Base-by-base conservation (phyloP, 2,797 vertebrate species). In the Lithobates pipiens region DNA sequence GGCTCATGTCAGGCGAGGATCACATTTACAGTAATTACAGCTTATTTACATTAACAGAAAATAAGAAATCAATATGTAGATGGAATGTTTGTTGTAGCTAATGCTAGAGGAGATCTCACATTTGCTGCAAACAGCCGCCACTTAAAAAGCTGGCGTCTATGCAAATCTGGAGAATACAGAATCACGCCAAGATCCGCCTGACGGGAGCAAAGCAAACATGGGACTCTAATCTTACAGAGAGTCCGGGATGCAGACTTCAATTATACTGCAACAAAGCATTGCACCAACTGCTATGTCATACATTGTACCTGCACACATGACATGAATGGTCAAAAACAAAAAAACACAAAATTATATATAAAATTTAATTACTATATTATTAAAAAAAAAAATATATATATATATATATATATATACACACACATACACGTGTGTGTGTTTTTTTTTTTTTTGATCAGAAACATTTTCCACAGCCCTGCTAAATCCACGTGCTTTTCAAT, bases 11-110 rank as follows among this genome's bases (percentile, higher is more conserved):
- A 99, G 98, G 97, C 98, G 96, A 96, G 96, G 96, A 96, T 95
- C 97, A 99, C 98, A 99, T 99, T 98, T 98, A 99, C 97, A 97
- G 96, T 98, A 98, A 99, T 99, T 98, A 99, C 97, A 95, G 97
- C 97, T 97, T 99, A 99, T 99, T 99, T 99, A 99, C 98, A 99
- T 97, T 99, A 97, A 99, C 97, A 99, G 97, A 99, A 99, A 99
- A 97, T 97, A 96, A 95, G 97, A 97, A 98, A 98, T 99, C 97
- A 96, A 97, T 98, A 99, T 99, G 98, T 98, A 99, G 99, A 99
- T 99, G 97, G 97, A 99, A 98, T 99, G 98, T 99, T 99, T 99
- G 98, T 99, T 98, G 97, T 98, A 98, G 97, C 97, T 99, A 98
- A 98, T 95, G 93, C 94, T 94, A 96, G 95, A 96, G 95, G 97